Base-by-base conservation (phyloP, 2,113 vertebrate species). In the Xyliphius kryptos region DNA sequence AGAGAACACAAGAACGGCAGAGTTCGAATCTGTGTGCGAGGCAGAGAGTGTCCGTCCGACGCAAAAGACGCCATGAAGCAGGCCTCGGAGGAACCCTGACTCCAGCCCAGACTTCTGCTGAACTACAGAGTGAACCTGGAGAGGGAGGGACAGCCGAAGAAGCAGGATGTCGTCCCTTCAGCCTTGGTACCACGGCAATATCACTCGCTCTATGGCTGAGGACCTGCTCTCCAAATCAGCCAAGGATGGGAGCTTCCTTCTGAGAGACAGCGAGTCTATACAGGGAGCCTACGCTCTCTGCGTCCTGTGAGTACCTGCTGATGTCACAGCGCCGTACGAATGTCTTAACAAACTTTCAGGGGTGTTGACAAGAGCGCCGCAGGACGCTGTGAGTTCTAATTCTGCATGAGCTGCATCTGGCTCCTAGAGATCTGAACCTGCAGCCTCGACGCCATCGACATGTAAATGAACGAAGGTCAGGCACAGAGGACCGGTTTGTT, bases 191-290 rank as follows among this genome's bases (percentile, higher is more conserved):
- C 95, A 99, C 64, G 92, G 93, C 70, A 94, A 92, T 81, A 94
- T 97, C 76, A 95, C 92, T 21, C 94, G 96, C 56, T 91, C 93
- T 75, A 91, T 83, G 77, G 95, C 95, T 0, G 96, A 98, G 81
- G 91, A 94, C 77, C 86, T 99, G 51, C 91, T 99, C 48, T 95
- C 94, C 80, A 93, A 93, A 81, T 86, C 89, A 1, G 94, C 89
- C 55, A 92, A 92, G 85, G 96, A 99, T 74, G 96, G 96, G 48
- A 96, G 92, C 80, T 99, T 97, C 83, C 92, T 99, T n/a, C 91
- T 99, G 61, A 88, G 96, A 46, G 94, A 87, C 87, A 99, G 96
- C 61, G 96, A 99, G 77, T 97, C 95, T 50, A 87, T 98, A 69
- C 80, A 87, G 70, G 90, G 93, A 53, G 96, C 95, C 0, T 96